Evolutionary conservation across 92 coral and sea anemone species (phyloP).

Genomic region (Plumapathes pennacea): DNA sequence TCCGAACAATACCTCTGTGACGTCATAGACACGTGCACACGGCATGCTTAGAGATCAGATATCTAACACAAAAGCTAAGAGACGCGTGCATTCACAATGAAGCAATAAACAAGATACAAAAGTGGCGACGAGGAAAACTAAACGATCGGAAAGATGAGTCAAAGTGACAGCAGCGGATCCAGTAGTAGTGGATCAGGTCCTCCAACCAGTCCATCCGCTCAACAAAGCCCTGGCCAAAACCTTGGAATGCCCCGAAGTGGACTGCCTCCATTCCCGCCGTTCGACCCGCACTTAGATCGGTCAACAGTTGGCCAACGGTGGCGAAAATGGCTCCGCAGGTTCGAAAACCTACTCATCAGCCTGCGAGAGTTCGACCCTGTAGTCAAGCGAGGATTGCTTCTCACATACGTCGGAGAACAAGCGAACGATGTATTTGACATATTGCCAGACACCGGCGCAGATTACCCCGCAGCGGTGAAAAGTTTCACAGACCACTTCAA

Average conservation of each 20-base stretch:
- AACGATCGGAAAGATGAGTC: too few species aligned
- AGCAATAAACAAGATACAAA: too few species aligned
- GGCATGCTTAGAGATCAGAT: too few species aligned
- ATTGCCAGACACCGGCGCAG: slow-evolving; percentile 37
- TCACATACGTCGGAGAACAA: slow-evolving; percentile 34
- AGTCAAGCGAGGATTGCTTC: slow-evolving; percentile 20
- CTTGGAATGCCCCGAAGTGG: slow-evolving; percentile 31
- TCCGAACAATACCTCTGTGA: too few species aligned
- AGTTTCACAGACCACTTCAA: slow-evolving; percentile 16
- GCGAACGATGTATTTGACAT: slow-evolving; percentile 40
- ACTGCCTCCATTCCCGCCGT: slow-evolving; percentile 33
- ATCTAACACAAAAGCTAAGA: too few species aligned
- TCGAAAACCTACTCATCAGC: slow-evolving; percentile 31
- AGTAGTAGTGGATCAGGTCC: too few species aligned
- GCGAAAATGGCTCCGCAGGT: slow-evolving; percentile 28
- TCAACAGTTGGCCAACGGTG: slow-evolving; percentile 35
- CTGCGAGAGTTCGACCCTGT: slow-evolving; percentile 45
- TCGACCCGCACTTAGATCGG: slow-evolving; percentile 26
- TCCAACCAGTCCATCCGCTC: too few species aligned
- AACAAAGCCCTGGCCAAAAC: too few species aligned
- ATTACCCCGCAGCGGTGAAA: slow-evolving; percentile 19
- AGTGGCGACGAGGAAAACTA: too few species aligned
- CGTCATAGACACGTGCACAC: too few species aligned
- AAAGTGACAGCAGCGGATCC: too few species aligned
- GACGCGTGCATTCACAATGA: too few species aligned